Conservation (phyloP, 2,888 invertebrate species). For the Andrena dorsata region DNA sequence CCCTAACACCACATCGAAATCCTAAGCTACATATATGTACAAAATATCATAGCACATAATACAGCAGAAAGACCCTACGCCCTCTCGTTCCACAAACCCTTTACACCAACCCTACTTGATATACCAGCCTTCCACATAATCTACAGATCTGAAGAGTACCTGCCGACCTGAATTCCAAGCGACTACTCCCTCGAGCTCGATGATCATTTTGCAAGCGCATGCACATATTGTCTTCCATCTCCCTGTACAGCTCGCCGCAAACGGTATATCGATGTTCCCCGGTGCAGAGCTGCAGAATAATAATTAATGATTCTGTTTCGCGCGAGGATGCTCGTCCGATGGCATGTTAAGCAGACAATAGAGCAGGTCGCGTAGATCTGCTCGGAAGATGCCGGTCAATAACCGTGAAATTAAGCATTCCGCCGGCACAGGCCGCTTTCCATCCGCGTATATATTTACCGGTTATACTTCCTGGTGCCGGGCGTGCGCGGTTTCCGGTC, state of each 20-base stretch:
- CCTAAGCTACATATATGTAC: too few species aligned
- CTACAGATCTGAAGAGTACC: too few species aligned
- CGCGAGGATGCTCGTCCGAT: slow-evolving; percentile 36
- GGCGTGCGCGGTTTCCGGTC: slow-evolving; percentile 68
- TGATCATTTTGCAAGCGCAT: too few species aligned
- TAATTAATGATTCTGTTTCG: slow-evolving; percentile 54
- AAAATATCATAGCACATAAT: too few species aligned
- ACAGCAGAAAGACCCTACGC: too few species aligned
- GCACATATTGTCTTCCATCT: not conserved
- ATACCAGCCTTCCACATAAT: too few species aligned
- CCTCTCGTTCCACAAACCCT: too few species aligned
- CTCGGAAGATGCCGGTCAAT: slow-evolving; percentile 64
- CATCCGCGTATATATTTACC: slow-evolving; percentile 72
- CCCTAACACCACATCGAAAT: too few species aligned
- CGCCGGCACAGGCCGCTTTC: slow-evolving; percentile 63
- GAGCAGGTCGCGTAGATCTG: slow-evolving; percentile 65
- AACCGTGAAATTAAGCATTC: slow-evolving; percentile 74
- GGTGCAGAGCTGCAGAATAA: slow-evolving; percentile 31
- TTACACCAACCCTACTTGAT: too few species aligned
- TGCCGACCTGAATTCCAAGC: too few species aligned
- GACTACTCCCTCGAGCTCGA: too few species aligned
- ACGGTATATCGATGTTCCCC: not conserved
- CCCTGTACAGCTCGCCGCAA: not conserved
- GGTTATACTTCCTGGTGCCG: slow-evolving; percentile 74
- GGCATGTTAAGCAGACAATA: slow-evolving; percentile 60